Conservation (phyloP, 2,797 vertebrate genomes). For the Helarctos malayanus region DNA sequence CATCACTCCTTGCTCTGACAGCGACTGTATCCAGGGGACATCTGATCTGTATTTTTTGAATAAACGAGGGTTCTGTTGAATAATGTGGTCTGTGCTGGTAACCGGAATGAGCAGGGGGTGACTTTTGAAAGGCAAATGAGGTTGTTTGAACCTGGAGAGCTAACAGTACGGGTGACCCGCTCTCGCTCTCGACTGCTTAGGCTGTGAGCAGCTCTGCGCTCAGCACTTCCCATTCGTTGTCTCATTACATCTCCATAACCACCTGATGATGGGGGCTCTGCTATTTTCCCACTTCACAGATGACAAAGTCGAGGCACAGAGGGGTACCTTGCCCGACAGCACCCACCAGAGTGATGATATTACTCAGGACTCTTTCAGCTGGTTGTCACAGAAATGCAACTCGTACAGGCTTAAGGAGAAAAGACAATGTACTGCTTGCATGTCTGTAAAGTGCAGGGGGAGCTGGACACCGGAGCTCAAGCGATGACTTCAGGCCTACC, state of each 20-base stretch:
- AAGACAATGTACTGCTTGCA: not conserved
- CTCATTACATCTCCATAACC: not conserved
- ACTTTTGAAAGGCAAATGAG: not conserved
- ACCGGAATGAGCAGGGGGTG: not conserved
- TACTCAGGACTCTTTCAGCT: not conserved
- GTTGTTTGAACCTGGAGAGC: not conserved
- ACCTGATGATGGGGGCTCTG: rapidly evolving
- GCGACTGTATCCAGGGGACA: not conserved
- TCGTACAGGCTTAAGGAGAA: not conserved
- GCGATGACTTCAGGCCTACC: not conserved
- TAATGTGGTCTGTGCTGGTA: too few species aligned
- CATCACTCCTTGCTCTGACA: not conserved
- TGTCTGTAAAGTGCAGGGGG: not conserved
- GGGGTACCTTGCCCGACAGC: not conserved
- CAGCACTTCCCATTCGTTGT: not conserved
- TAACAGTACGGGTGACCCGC: not conserved
- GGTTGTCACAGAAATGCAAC: not conserved
- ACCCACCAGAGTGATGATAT: not conserved
- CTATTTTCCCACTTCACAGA: not conserved
- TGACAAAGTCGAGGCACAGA: not conserved
- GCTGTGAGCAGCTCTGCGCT: not conserved
- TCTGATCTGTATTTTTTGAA: not conserved
- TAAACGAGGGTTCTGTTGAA: not conserved
- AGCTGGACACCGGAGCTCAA: not conserved
- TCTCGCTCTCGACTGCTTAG: not conserved